Percentiles rank a stretch among this genome's conserved stretches.
Conservation (phyloP, 1,140 invertebrate genomes). For the Dendrolimus kikuchii region DNA sequence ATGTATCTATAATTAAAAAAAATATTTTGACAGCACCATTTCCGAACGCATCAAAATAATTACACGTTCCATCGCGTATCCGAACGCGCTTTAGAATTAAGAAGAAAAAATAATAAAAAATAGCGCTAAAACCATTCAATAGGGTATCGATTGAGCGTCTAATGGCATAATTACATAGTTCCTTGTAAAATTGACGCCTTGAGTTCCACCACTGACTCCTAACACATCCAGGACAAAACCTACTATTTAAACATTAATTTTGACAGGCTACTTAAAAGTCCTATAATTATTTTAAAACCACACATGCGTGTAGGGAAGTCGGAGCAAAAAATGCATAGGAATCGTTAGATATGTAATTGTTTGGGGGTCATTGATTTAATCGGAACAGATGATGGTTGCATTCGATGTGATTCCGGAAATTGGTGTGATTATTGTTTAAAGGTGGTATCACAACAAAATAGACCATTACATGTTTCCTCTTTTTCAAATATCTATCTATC, state of each 20-base stretch:
- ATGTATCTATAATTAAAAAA: not conserved
- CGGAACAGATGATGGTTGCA: conserved; percentile 18
- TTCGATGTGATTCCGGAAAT: conserved; percentile 9
- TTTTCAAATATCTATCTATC: too few species aligned
- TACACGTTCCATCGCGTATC: conserved; percentile 8
- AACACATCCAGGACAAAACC: conserved; percentile 30
- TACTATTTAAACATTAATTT: conserved; percentile 69
- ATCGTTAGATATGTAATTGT: conserved; percentile 33
- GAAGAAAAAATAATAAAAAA: conserved; percentile 10
- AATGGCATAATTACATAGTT: conserved; percentile 63
- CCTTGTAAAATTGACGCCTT: conserved; percentile 60
- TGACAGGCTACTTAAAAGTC: conserved; percentile 60
- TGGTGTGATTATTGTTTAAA: conserved; percentile 10
- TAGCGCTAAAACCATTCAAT: conserved; percentile 36
- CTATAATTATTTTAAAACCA: conserved; percentile 55
- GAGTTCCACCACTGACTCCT: conserved; percentile 40
- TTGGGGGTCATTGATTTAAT: conserved; percentile 28
- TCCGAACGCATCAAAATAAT: conserved; percentile 21
- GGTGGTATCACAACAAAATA: too few species aligned
- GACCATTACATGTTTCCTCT: too few species aligned
- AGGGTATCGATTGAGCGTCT: conserved; percentile 60
- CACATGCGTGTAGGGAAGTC: conserved; percentile 37
- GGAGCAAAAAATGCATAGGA: conserved; percentile 52
- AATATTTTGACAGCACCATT: conserved; percentile 23
- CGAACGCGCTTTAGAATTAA: conserved; percentile 14